These are phyloP conservation scores for Pyrgilauda ruficollis DNA, from an alignment of 2,113 vertebrate genomes.

Conservation along the genomic window DNA sequence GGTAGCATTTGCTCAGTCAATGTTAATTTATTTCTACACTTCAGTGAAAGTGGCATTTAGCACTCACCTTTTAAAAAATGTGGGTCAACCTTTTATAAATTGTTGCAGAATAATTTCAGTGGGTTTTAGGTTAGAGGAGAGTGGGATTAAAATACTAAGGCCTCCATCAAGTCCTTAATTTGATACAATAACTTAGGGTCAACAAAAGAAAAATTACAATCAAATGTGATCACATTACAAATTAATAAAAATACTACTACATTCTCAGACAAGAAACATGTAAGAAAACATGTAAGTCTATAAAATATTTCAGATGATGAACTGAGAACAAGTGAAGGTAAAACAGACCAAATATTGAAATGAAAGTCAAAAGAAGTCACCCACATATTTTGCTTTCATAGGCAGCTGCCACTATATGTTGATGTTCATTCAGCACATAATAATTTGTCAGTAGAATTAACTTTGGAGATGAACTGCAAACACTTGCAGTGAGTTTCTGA, in stretches of 20 bases:
- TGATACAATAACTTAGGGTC: not conserved
- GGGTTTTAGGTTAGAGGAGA: not conserved
- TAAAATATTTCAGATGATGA: not conserved
- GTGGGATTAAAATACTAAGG: not conserved
- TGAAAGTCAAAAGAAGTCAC: not conserved
- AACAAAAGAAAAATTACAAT: not conserved
- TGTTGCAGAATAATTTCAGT: not conserved
- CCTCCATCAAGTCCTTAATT: not conserved
- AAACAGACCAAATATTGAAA: not conserved
- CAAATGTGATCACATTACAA: not conserved
- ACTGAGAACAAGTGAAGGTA: not conserved
- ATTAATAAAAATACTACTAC: not conserved
- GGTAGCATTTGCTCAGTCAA: not conserved
- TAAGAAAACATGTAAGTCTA: not conserved
- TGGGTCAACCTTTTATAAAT: not conserved
- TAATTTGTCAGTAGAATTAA: not conserved
- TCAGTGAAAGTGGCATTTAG: not conserved
- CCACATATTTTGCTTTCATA: not conserved
- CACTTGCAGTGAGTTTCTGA: not conserved
- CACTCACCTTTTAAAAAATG: not conserved
- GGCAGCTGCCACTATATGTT: not conserved
- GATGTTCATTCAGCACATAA: not conserved
- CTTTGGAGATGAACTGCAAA: not conserved
- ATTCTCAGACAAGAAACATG: not conserved
- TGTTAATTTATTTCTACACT: not conserved